These are phyloP conservation scores for Torymus aiolomorphi DNA, from an alignment of 2,888 invertebrate genomes.

Conservation along the genomic window DNA sequence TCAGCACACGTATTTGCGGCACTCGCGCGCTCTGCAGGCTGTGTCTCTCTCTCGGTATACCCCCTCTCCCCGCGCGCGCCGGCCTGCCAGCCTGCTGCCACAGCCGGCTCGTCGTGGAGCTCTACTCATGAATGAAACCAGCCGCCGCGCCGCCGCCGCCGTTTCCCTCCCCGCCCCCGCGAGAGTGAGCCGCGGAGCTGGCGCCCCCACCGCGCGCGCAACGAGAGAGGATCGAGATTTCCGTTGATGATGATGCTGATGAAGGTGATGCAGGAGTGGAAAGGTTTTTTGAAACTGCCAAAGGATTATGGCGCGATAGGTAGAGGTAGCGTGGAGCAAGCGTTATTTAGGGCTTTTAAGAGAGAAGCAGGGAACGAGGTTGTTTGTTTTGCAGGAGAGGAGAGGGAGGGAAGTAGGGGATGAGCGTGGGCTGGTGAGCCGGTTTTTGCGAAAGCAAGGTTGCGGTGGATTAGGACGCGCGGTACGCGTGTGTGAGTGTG, in stretches of 20 bases:
- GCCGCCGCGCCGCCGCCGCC: neutral
- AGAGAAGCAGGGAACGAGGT: too few species aligned
- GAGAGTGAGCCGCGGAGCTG: neutral
- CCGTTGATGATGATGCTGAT: neutral
- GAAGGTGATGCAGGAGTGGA: neutral
- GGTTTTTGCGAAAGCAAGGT: neutral
- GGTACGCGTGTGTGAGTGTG: neutral
- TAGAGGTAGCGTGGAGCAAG: too few species aligned
- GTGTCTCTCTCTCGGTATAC: neutral
- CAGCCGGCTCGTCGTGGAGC: too few species aligned
- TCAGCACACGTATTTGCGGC: neutral
- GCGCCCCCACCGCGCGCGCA: neutral
- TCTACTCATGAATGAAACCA: conserved; percentile 43
- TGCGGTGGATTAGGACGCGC: neutral
- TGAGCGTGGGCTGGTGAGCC: neutral
- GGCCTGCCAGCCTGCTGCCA: neutral
- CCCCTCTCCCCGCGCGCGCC: neutral
- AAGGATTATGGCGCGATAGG: too few species aligned
- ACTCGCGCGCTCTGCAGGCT: neutral
- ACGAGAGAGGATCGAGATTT: conserved; percentile 18
- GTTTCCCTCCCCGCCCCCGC: neutral
- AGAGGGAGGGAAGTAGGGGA: too few species aligned
- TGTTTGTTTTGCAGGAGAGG: too few species aligned
- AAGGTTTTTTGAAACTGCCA: too few species aligned
- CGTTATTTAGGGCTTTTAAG: too few species aligned